phyloP scores from a whole-genome alignment of 1,140 invertebrate genomes.

The Leptonema lineaticorne region DNA sequence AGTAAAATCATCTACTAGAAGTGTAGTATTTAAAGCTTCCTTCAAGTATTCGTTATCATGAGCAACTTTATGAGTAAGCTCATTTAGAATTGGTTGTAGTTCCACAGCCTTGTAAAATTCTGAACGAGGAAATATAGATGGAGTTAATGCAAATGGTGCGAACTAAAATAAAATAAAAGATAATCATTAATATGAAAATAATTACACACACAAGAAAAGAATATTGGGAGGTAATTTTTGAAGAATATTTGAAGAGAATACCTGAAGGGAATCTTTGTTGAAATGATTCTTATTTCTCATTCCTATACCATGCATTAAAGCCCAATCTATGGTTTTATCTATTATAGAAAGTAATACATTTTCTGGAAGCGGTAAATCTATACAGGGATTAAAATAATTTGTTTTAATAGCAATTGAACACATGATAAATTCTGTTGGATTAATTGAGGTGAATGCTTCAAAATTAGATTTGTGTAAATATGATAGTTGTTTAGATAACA shows the following conservation, averaged over 20 bases:
- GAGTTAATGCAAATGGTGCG: constrained; percentile 82
- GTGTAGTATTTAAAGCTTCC: constrained; percentile 73
- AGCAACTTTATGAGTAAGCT: constrained; percentile 86
- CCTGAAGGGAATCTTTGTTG: constrained; percentile 67
- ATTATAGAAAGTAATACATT: constrained; percentile 63
- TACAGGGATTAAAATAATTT: constrained; percentile 51
- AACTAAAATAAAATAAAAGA: constrained; percentile 53
- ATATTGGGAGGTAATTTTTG: too few species aligned
- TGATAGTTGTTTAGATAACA: too few species aligned
- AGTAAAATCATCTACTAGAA: constrained; percentile 89
- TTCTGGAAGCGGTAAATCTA: constrained; percentile 63
- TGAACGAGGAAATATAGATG: constrained; percentile 75
- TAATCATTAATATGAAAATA: too few species aligned
- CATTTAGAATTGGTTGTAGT: constrained; percentile 77
- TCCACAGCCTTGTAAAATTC: constrained; percentile 76
- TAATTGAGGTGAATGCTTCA: too few species aligned
- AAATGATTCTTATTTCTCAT: constrained; percentile 74
- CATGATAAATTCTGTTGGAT: too few species aligned
- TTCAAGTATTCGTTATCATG: constrained; percentile 81
- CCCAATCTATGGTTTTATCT: constrained; percentile 80
- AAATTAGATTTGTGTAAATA: too few species aligned
- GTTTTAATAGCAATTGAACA: too few species aligned
- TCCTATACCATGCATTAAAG: constrained; percentile 77
- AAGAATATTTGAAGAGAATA: constrained; percentile 37
- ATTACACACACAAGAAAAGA: too few species aligned